Base-by-base conservation (phyloP, 2,113 vertebrate species). In the Psettodes erumei region DNA sequence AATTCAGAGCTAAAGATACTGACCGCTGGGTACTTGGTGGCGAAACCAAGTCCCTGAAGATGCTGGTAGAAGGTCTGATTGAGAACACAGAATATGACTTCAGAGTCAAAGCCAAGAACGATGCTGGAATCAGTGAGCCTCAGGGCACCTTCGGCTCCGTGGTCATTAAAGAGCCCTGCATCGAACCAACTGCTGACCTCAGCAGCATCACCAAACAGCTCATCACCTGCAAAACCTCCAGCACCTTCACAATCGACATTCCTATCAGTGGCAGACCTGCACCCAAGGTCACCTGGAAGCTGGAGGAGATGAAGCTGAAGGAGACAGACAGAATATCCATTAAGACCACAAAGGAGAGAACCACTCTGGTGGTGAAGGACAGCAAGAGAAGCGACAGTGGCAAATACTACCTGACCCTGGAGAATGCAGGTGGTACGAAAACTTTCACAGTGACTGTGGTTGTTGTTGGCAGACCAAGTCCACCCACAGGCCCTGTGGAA, bases 251-350 rank as follows among this genome's bases (percentile, higher is more conserved):
- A 62, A 97, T 99, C 25, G 96, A 99, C 69, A 96, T 99, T 86
- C 98, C 98, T 3, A 98, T 98, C 73, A 98, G 95, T 87, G 98
- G 98, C 10, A 96, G 98, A 35, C 98, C 98, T 38, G 85, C 95
- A 75, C 98, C 98, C 50, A 99, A 96, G 87, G 96, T 97, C 77
- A 96, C 92, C 51, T 99, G 98, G 98, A 99, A 98, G 85, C 95
- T 98, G 78, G 98, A 99, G 86, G 98, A 99, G 86, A 99, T 99
- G 95, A 97, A 96, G 93, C 94, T 99, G 21, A 99, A 99, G 82
- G 97, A 99, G 93, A 97, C 95, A 2, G 98, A 99, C 37, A 95
- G 98, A 91, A 86, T 99, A 25, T 91, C 80, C 33, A 98, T 99
- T 81, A 96, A 91, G 70, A 97, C 95, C 43, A 96, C 95, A 60